These are phyloP conservation scores for Psococerastis gibbosa DNA, from an alignment of 2,888 invertebrate species.

Conservation along the genomic window DNA sequence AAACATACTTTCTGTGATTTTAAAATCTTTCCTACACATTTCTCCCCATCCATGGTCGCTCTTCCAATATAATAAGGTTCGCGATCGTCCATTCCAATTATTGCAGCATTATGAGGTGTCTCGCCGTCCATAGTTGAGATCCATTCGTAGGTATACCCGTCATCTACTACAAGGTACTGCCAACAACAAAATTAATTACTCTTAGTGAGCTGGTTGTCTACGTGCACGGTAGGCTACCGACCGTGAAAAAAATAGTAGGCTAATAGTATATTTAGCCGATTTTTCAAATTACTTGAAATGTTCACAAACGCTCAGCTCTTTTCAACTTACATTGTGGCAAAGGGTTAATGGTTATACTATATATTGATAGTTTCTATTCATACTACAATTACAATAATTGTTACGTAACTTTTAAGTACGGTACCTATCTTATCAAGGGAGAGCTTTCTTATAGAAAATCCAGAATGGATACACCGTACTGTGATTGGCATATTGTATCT, in stretches of 20 bases:
- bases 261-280: neutral
- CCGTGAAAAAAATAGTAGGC: neutral
- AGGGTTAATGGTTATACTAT: too few relatives aligned
- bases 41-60: slow-evolving; percentile 6
- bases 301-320: neutral
- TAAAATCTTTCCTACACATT: slow-evolving; percentile 6
- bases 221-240: too few relatives aligned
- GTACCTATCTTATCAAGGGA: too few relatives aligned
- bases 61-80: slow-evolving; percentile 7
- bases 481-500: too few relatives aligned
- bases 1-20: slow-evolving; percentile 1
- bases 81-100: neutral
- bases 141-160: slow-evolving; percentile 8
- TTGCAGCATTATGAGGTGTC: slow-evolving; percentile 1
- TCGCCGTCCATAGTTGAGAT: neutral
- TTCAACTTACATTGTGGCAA: too few relatives aligned
- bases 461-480: too few relatives aligned
- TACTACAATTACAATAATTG: too few relatives aligned
- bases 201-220: too few relatives aligned
- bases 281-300: neutral
- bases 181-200: too few relatives aligned
- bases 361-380: too few relatives aligned
- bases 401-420: too few relatives aligned
- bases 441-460: too few relatives aligned
- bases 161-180: slow-evolving; percentile 4